Evolutionary conservation across 2,888 invertebrate genomes (phyloP).

Genomic region (Acrobasis consociella): DNA sequence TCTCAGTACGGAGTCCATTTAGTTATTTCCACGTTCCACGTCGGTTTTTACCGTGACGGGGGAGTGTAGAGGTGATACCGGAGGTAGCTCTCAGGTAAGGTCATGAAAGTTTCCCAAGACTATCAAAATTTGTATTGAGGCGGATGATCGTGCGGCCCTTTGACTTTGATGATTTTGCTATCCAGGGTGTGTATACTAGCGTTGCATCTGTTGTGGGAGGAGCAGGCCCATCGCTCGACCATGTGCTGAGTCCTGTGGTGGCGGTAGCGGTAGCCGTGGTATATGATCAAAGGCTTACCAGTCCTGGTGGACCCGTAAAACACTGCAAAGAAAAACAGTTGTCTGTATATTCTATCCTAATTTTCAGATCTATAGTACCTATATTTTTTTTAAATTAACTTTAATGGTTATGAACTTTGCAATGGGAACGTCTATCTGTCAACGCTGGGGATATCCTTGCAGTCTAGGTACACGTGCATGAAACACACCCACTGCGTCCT

Average conservation of each 20-base stretch:
- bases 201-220: conserved; percentile 34
- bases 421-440: too few species aligned
- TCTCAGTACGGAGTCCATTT: too few species aligned
- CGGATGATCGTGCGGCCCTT: conserved; percentile 19
- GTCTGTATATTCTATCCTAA: not conserved
- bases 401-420: too few species aligned
- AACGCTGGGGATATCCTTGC: too few species aligned
- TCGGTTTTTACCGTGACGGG: too few species aligned
- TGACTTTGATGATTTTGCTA: conserved; percentile 12
- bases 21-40: too few species aligned
- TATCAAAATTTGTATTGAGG: not conserved
- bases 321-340: conserved; percentile 22
- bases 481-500: too few species aligned
- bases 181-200: conserved; percentile 24
- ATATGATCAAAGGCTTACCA: conserved; percentile 31
- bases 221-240: conserved; percentile 34
- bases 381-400: too few species aligned
- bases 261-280: conserved; percentile 34
- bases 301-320: conserved; percentile 18
- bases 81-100: too few species aligned
- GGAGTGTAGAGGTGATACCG: too few species aligned
- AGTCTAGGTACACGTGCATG: too few species aligned
- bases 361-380: not conserved
- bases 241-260: conserved; percentile 24
- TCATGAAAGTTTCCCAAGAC: too few species aligned